Evolutionary conservation across 2,113 vertebrate genomes (phyloP).

Genomic region (Mus musculus): DNA sequence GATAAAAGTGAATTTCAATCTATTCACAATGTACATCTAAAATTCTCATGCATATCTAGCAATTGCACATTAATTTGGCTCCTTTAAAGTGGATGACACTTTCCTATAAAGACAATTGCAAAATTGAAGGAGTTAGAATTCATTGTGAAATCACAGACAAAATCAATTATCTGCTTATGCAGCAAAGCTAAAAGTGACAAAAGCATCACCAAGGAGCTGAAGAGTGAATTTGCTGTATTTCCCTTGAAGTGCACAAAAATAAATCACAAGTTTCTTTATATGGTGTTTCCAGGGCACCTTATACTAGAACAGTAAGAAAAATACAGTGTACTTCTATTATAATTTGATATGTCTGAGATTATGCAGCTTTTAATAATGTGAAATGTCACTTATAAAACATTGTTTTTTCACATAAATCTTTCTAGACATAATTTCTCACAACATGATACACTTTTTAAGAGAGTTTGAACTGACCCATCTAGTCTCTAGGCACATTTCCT

Average conservation of each 20-base stretch:
- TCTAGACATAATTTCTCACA: neutral
- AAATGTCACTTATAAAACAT: neutral
- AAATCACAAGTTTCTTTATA: neutral
- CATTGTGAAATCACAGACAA: neutral
- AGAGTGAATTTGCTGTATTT: neutral
- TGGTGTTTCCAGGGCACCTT: neutral
- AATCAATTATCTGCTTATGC: neutral
- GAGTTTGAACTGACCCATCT: neutral
- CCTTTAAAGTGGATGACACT: neutral
- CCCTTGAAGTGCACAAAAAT: neutral
- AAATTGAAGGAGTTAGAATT: slow-evolving; percentile 52
- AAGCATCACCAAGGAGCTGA: neutral
- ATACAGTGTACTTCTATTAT: neutral
- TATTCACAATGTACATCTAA: neutral
- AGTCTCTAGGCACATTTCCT: neutral
- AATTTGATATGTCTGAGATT: neutral
- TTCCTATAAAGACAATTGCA: slow-evolving; percentile 53
- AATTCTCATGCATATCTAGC: slow-evolving; percentile 31
- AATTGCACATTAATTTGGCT: slow-evolving; percentile 12
- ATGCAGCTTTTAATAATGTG: neutral
- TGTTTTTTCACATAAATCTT: neutral
- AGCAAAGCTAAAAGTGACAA: neutral
- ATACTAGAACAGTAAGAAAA: neutral
- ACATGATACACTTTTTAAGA: neutral
- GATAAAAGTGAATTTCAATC: neutral